Base-by-base conservation (phyloP, 2,888 invertebrate species). In the Nomada fucata region DNA sequence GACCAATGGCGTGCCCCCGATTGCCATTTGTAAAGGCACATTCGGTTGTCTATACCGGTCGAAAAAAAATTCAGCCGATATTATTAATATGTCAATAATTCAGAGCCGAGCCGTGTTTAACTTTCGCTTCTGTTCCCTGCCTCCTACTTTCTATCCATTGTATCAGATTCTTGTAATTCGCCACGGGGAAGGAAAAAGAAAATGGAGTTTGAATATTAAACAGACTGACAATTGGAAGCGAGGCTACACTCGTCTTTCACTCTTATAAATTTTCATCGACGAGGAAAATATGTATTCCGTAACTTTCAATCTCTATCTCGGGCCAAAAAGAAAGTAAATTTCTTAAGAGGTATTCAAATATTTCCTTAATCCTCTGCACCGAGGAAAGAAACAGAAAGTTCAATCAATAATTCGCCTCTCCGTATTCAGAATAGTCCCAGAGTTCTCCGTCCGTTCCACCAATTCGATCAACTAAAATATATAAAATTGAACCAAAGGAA, bases 111-210 rank as follows among this genome's bases (percentile, higher is more conserved):
- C 53, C n/a, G n/a, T 53, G n/a, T n/a, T 53, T n/a, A 53, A 53
- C 53, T n/a, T n/a, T n/a, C 53, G n/a, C 50, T 15, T 50, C 50
- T 50, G 5, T 7, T 50, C 18, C 18, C 50, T 13, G 15, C 47
- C 47, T 47, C 47, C 53, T 53, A 53, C 53, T 53, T 53, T 53
- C 53, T 53, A 53, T 53, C n/a, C 53, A 53, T 53, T 53, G n/a
- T 10, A 53, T n/a, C 53, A n/a, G 10, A 53, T 53, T 53, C 53
- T 53, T 20, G 53, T 53, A 20, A 53, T 53, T 53, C 53, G 18
- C 53, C n/a, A n/a, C n/a, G n/a, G n/a, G 18, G n/a, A n/a, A 20
- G 10, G n/a, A 53, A 36, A 36, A 36, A n/a, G 53, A 53, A 53
- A 53, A 53, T n/a, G 10, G 10, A 10, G 10, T 3, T 47, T 47